These are phyloP conservation scores for Neodiprion fabricii DNA, from an alignment of 1,140 invertebrate species.

Conservation along the genomic window DNA sequence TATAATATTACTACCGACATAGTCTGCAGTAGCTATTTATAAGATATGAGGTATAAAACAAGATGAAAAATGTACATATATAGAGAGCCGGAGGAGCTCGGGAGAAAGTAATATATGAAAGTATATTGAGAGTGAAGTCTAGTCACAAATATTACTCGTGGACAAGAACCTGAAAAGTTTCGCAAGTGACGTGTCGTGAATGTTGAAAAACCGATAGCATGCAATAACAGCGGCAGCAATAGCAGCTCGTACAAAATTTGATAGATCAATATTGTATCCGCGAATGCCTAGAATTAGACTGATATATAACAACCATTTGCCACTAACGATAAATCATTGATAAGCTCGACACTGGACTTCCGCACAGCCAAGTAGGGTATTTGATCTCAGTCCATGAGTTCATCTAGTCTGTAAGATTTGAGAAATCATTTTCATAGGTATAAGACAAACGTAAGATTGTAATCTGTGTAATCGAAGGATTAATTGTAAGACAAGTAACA, in stretches of 20 bases:
- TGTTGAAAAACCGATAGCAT: neutral
- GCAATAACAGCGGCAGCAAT: conserved; percentile 6
- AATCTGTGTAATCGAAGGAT: no score
- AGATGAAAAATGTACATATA: conserved; percentile 14
- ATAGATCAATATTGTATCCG: no score
- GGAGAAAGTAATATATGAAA: conserved; percentile 37
- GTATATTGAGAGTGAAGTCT: conserved; percentile 51
- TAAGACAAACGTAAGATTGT: no score
- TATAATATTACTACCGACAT: no score
- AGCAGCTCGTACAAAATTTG: no score
- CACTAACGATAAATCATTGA: neutral
- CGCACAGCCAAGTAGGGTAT: conserved; percentile 46
- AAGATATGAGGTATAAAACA: neutral
- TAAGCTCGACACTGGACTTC: conserved; percentile 11
- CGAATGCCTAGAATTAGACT: neutral
- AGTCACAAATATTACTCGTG: conserved; percentile 44
- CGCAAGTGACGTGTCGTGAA: conserved; percentile 13
- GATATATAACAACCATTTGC: conserved; percentile 10
- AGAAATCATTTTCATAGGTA: neutral
- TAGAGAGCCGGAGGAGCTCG: neutral
- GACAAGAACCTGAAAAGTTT: conserved; percentile 49
- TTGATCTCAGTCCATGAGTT: conserved; percentile 51
- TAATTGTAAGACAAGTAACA: no score
- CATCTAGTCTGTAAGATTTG: conserved; percentile 33
- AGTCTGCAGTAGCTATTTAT: neutral